Evolutionary conservation across 1,140 invertebrate genomes (phyloP).

Genomic region (Brachionus paranguensis): DNA sequence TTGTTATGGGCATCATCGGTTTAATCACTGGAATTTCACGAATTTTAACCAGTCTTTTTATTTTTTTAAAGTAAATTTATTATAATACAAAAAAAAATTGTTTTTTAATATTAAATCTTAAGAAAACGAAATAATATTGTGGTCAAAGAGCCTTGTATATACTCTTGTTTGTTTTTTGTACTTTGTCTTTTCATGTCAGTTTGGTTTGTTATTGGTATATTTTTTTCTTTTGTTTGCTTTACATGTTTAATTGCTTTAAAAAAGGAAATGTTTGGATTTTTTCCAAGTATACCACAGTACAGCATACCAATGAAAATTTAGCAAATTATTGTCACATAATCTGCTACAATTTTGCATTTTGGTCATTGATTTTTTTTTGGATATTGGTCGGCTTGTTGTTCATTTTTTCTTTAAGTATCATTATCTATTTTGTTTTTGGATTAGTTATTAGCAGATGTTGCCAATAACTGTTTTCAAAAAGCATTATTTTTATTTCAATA

Average conservation of each 20-base stretch:
- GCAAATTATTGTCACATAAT: background rate
- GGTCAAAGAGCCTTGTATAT: conserved; percentile 7
- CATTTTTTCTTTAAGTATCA: background rate
- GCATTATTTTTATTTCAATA: too few species aligned
- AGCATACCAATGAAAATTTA: background rate
- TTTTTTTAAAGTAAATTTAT: conserved; percentile 1
- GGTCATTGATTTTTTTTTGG: conserved; percentile 21
- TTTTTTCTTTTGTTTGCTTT: background rate
- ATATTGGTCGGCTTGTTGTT: background rate
- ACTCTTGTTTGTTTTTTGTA: conserved; percentile 2
- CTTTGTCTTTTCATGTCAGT: background rate
- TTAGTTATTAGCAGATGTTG: background rate
- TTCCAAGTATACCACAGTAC: background rate
- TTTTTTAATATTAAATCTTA: background rate
- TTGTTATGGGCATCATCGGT: conserved; percentile 17
- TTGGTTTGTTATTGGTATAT: conserved; percentile 28
- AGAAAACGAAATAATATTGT: background rate
- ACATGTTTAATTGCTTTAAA: background rate
- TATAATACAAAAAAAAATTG: too few species aligned
- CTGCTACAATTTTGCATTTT: conserved; percentile 23
- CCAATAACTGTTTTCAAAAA: background rate
- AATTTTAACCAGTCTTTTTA: conserved; percentile 18
- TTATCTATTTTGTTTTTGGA: background rate
- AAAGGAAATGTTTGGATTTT: conserved; percentile 20
- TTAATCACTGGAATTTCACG: background rate